Base-by-base conservation (phyloP, 2,888 invertebrate species). In the Teinopalpus imperialis region DNA sequence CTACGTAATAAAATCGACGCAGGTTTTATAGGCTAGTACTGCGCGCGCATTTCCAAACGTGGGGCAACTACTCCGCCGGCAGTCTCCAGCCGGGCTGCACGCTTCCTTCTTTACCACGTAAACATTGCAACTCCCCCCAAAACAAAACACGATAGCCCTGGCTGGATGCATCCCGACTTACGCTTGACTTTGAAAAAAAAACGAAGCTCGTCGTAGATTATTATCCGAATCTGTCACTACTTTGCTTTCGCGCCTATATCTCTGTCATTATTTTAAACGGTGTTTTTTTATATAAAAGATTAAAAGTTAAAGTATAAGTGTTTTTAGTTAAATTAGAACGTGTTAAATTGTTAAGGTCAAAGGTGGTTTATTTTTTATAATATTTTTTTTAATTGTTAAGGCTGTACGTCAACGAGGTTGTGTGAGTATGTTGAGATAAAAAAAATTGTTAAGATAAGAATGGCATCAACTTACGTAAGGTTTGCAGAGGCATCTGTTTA, bases 41-140 rank as follows among this genome's bases (percentile, higher is more conserved):
- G 86, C 86, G 87, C 86, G 86, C 86, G 87, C 86, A 85, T 43
- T 46, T 39, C 55, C 39, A 59, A 72, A 64, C 74, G 62, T 65
- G 72, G 57, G 63, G 56, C 62, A 45, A 60, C 68, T 76, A 87
- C 78, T 82, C 61, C 74, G 85, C 85, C 87, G 87, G 83, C 80
- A 88, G 87, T 86, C 56, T 60, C 70, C 85, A 81, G 85, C 87
- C 79, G 77, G 87, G 87, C 77, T 65, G 73, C 87, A 81, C 87
- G 87, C 78, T 70, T 74, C 63, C 59, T 66, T 53, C 61, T 67
- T 59, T 61, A 52, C 57, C 58, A 74, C 66, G 72, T 78, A 80
- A 82, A 81, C 81, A 83, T 65, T 65, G 56, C 72, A 65, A 64
- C 62, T 42, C 59, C 58, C 64, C 72, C 65, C 66, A 69, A 79